Evolutionary conservation across 2,797 vertebrate species (phyloP).

Genomic region (Limosa lapponica): DNA sequence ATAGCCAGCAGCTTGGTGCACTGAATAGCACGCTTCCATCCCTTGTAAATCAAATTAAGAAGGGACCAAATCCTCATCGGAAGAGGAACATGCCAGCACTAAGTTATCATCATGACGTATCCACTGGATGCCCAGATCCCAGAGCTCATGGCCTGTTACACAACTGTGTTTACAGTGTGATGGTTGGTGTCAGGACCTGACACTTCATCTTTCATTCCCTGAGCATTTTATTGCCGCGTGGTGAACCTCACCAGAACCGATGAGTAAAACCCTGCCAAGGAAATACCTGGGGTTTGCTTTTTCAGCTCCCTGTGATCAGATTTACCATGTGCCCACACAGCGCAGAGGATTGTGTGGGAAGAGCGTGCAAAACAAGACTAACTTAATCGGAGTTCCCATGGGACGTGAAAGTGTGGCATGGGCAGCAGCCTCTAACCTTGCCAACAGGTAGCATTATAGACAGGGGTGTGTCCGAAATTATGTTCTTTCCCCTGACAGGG

Average conservation of each 20-base stretch:
- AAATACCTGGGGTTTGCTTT: neutral
- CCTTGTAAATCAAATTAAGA: neutral
- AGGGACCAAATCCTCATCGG: neutral
- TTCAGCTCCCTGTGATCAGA: neutral
- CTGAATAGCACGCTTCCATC: neutral
- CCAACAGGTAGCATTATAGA: neutral
- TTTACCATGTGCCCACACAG: fast-evolving
- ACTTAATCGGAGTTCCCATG: neutral
- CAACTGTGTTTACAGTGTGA: neutral
- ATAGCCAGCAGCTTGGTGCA: neutral
- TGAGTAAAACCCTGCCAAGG: neutral
- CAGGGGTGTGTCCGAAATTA: neutral
- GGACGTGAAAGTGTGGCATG: neutral
- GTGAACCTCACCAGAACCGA: neutral
- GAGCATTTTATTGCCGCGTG: neutral
- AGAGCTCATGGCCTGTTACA: neutral
- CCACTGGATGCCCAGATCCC: neutral
- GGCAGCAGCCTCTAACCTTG: neutral
- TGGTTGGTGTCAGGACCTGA: neutral
- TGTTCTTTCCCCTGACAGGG: neutral
- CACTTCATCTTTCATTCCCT: neutral
- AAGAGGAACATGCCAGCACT: neutral
- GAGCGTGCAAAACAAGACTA: neutral
- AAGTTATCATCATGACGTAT: neutral
- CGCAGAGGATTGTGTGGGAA: neutral